Percentiles rank a stretch among this genome's conserved stretches.
These are phyloP conservation scores for Rhamphomyia laevipes DNA, from an alignment of 2,888 invertebrate genomes.

Conservation along the genomic window DNA sequence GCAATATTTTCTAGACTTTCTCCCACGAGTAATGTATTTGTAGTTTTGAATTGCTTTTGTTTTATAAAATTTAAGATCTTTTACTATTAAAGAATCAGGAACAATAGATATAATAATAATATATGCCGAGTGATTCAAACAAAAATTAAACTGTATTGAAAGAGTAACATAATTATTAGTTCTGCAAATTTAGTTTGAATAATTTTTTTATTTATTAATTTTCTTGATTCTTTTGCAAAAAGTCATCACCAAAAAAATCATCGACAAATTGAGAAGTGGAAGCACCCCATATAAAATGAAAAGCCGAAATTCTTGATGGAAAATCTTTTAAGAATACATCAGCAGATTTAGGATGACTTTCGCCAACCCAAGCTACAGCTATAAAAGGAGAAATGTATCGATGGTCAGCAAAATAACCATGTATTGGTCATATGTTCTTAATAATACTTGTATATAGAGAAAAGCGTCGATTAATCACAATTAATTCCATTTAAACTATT, in stretches of 20 bases:
- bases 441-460: neutral
- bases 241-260: neutral
- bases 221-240: too few species aligned
- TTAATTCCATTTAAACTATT: neutral
- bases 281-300: neutral
- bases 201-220: too few species aligned
- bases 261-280: neutral
- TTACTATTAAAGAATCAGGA: too few species aligned
- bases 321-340: neutral
- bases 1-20: too few species aligned
- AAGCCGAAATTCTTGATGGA: neutral
- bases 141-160: too few species aligned
- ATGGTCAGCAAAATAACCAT: neutral
- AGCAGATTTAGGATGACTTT: neutral
- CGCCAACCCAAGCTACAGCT: neutral
- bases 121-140: too few species aligned
- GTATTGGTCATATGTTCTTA: neutral
- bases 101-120: too few species aligned
- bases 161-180: too few species aligned
- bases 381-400: neutral
- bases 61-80: too few species aligned
- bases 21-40: too few species aligned
- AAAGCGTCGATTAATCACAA: neutral
- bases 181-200: too few species aligned
- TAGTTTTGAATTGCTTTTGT: too few species aligned